These are phyloP conservation scores for Drosophila bipectinata DNA, from an alignment of 1,140 invertebrate genomes.

Conservation along the genomic window DNA sequence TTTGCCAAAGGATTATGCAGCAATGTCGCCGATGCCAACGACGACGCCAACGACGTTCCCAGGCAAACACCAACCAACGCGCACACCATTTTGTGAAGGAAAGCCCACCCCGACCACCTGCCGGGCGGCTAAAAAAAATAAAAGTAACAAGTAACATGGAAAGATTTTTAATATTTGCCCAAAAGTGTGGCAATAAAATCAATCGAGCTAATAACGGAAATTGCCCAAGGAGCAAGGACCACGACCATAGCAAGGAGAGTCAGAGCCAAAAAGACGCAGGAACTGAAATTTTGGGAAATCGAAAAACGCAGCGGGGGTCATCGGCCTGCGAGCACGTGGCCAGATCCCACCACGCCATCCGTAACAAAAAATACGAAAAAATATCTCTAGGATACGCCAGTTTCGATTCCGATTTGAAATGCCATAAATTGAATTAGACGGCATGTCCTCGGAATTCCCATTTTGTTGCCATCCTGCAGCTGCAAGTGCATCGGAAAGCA, in stretches of 20 bases:
- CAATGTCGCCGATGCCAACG: slow-evolving; percentile 12
- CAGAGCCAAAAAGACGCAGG: slow-evolving; percentile 3
- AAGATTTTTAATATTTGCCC: slow-evolving; percentile 47
- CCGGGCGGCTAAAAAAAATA: slow-evolving; percentile 9
- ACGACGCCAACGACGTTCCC: slow-evolving; percentile 11
- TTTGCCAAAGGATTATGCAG: slow-evolving; percentile 60
- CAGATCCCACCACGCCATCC: background rate
- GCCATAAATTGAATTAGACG: slow-evolving; percentile 76
- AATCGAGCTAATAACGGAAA: slow-evolving; percentile 79
- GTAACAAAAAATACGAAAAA: background rate
- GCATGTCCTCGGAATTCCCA: slow-evolving; percentile 6
- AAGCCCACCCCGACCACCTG: slow-evolving; percentile 14
- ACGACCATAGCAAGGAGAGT: no score
- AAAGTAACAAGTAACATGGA: slow-evolving; percentile 1
- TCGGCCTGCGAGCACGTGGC: slow-evolving; percentile 45
- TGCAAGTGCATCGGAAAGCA: slow-evolving; percentile 60
- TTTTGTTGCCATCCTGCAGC: slow-evolving; percentile 38
- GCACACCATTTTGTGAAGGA: no score
- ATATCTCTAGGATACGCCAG: slow-evolving; percentile 3
- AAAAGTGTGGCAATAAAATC: slow-evolving; percentile 68
- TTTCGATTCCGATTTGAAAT: slow-evolving; percentile 62
- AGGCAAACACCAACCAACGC: slow-evolving; percentile 20
- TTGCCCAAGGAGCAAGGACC: slow-evolving; percentile 48
- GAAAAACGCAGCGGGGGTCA: slow-evolving; percentile 55
- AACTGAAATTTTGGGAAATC: slow-evolving; percentile 29